phyloP scores from a whole-genome alignment of 2,113 vertebrate genomes.

The Onychostruthus taczanowskii region DNA sequence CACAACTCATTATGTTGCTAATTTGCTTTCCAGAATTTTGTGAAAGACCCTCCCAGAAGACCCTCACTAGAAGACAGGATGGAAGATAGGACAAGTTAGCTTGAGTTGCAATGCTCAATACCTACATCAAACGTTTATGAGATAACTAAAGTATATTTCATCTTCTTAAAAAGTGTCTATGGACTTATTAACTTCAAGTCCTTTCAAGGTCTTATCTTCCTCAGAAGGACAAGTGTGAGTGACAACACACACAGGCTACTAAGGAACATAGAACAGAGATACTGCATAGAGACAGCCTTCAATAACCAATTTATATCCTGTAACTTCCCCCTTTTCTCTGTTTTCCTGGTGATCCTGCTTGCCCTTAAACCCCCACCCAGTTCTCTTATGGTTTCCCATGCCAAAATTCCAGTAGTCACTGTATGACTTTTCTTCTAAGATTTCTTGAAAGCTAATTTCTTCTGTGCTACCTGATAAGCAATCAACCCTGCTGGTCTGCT shows the following conservation, averaged over 20 bases:
- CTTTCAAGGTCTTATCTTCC: neutral
- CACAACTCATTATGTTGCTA: neutral
- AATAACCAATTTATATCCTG: neutral
- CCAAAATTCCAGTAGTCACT: neutral
- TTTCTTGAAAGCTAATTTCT: neutral
- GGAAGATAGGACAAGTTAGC: neutral
- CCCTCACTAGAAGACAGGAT: neutral
- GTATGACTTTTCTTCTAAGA: neutral
- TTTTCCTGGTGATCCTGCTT: neutral
- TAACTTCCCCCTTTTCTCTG: neutral
- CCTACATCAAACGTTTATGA: neutral
- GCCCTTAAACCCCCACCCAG: neutral
- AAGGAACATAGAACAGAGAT: neutral
- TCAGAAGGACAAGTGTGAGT: neutral
- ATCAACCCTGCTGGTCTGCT: neutral
- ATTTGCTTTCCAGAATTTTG: neutral
- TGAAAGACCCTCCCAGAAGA: neutral
- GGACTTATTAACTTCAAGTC: neutral
- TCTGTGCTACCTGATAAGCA: neutral
- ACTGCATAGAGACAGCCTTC: neutral
- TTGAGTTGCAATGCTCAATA: neutral
- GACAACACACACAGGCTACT: too few relatives aligned
- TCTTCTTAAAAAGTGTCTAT: neutral
- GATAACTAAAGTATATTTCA: neutral
- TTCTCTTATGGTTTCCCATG: neutral